Evolutionary conservation across 2,113 vertebrate genomes (phyloP), one percentile per base, ranked within the genome.

Genomic region (Notothenia coriiceps): DNA sequence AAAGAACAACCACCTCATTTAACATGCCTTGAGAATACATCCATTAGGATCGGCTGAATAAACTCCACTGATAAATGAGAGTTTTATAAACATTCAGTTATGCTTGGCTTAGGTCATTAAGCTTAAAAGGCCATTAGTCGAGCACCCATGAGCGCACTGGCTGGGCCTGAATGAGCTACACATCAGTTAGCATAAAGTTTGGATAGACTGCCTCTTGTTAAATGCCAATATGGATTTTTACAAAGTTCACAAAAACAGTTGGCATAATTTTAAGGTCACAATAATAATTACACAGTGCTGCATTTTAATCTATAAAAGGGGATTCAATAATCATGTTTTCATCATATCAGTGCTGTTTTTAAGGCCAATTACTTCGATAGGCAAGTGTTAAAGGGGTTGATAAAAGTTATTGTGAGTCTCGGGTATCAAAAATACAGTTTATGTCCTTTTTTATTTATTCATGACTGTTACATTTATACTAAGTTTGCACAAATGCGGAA

Each of bases 81-180:
- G 68, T n/a, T 88, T 91, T 84, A 84, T 86, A 87, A 89, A 89
- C 82, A 85, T 73, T 83, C 71, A 71, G 86, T 86, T 83, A 69
- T 90, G 76, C 83, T 84, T 70, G 77, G 72, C 70, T 86, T n/a
- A 62, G 72, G 71, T 85, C 87, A 89, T 90, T 86, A 88, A 74
- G 79, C 82, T 88, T 90, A 88, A 88, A 92, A 83, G 84, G 82
- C 87, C 89, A 89, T 89, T 90, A 90, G 85, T 71, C 25, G 35
- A 71, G 75, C 81, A 68, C 70, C 79, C 76, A 35, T 62, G 63
- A 86, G 79, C 86, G 81, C 54, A 63, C 29, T 77, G 59, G 63
- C 57, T n/a, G 43, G 76, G 65, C 59, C 29, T 75, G 73, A 71
- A 51, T 74, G 47, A 0, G 74, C 74, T 78, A 60, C 82, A 82